Conservation (phyloP, 2,113 vertebrate genomes). For the Rhynchomys soricoides region DNA sequence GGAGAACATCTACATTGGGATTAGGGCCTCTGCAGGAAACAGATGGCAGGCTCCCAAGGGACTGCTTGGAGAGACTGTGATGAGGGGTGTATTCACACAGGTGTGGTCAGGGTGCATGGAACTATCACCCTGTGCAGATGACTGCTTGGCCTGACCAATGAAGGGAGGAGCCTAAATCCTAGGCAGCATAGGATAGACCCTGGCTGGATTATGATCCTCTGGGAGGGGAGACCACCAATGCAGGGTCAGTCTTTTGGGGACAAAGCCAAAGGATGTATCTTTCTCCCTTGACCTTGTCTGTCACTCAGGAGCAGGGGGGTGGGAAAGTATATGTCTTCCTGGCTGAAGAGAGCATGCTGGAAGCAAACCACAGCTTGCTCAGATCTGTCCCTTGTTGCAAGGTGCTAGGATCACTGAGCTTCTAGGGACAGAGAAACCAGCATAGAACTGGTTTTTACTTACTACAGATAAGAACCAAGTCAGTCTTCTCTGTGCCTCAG, state of each 20-base stretch:
- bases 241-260: background rate
- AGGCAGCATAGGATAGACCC: background rate
- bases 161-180: background rate
- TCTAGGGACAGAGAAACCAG: background rate
- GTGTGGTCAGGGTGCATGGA: background rate
- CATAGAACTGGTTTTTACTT: background rate
- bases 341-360: background rate
- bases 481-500: background rate
- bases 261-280: background rate
- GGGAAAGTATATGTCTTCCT: background rate
- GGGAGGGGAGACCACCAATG: background rate
- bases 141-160: background rate
- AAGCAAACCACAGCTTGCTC: background rate
- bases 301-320: background rate
- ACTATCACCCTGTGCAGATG: background rate
- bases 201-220: background rate
- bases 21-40: constrained; percentile 57
- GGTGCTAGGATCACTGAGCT: background rate
- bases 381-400: background rate
- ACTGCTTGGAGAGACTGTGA: background rate
- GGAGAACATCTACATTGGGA: background rate
- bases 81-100: constrained; percentile 33
- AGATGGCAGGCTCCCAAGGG: constrained; percentile 59
- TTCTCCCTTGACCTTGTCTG: background rate
- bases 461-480: background rate